Evolutionary conservation across 2,797 vertebrate species (phyloP).

Genomic region (Tauraco hartlaubi): DNA sequence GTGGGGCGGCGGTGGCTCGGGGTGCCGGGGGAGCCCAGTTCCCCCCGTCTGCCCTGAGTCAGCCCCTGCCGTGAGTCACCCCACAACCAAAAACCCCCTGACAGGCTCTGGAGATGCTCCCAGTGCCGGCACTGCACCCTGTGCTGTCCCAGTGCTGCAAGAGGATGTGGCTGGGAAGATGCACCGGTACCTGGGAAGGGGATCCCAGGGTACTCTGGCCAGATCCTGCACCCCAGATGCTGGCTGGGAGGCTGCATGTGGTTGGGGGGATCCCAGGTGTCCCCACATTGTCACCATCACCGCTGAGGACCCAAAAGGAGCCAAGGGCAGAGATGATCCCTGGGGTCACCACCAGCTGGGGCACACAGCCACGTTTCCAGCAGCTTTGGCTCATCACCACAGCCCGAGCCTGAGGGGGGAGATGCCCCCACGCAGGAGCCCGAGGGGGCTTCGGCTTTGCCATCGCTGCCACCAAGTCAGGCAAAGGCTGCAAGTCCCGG

Average conservation of each 20-base stretch:
- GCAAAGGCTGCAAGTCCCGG: neutral
- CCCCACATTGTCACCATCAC: neutral
- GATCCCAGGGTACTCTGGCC: neutral
- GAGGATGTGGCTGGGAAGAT: fast-evolving
- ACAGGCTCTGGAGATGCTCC: neutral
- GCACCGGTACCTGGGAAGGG: neutral
- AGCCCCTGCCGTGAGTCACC: neutral
- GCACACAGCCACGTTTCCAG: fast-evolving
- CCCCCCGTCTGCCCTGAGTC: neutral
- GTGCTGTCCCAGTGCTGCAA: fast-evolving
- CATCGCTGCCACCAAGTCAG: neutral
- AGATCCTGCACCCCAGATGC: neutral
- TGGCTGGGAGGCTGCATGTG: fast-evolving
- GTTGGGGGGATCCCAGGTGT: neutral
- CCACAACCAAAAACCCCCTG: neutral
- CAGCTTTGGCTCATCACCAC: neutral
- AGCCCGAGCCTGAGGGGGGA: neutral
- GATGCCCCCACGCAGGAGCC: neutral
- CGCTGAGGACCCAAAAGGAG: neutral
- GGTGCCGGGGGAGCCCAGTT: neutral
- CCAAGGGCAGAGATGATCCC: neutral
- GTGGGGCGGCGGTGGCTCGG: fast-evolving
- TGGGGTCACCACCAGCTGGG: fast-evolving
- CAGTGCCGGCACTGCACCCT: fast-evolving
- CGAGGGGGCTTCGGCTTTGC: neutral